These are phyloP conservation scores for Dorcus parallelipipedus DNA, from an alignment of 2,888 invertebrate species.

Conservation along the genomic window DNA sequence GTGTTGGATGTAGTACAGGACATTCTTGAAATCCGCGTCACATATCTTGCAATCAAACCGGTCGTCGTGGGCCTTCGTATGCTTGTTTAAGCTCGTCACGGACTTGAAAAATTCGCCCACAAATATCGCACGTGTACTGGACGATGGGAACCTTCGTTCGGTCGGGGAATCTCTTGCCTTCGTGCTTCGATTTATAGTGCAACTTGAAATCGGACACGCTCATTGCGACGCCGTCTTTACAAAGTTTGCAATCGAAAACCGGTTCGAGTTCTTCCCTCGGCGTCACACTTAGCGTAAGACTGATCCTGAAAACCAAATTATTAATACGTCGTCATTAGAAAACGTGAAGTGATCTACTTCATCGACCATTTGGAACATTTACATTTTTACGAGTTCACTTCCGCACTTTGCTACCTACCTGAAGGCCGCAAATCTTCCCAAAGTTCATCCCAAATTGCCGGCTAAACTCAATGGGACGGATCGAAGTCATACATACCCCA, in stretches of 20 bases:
- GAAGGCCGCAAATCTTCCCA: too few relatives aligned
- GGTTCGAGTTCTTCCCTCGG: background rate
- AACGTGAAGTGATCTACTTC: too few relatives aligned
- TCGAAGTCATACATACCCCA: too few relatives aligned
- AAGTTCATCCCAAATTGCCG: too few relatives aligned
- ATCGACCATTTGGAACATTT: too few relatives aligned
- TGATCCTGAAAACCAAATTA: too few relatives aligned
- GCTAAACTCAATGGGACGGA: too few relatives aligned
- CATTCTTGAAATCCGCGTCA: slow-evolving; percentile 41
- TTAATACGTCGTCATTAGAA: too few relatives aligned
- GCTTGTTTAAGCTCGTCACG: slow-evolving; percentile 39
- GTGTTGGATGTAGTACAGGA: slow-evolving; percentile 43
- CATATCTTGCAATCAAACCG: slow-evolving; percentile 44
- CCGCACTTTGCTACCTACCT: too few relatives aligned
- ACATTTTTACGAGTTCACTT: too few relatives aligned
- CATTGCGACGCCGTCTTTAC: slow-evolving; percentile 4
- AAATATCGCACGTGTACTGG: slow-evolving; percentile 40
- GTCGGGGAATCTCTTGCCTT: slow-evolving; percentile 33
- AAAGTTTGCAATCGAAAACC: slow-evolving; percentile 10
- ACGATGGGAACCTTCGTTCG: slow-evolving; percentile 30
- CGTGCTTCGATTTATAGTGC: slow-evolving; percentile 26
- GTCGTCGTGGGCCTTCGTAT: slow-evolving; percentile 44
- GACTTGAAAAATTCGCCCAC: slow-evolving; percentile 33
- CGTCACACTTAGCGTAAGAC: background rate
- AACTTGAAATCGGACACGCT: slow-evolving; percentile 7